phyloP scores from a whole-genome alignment of 2,888 invertebrate genomes.

The Campoplex nolae region DNA sequence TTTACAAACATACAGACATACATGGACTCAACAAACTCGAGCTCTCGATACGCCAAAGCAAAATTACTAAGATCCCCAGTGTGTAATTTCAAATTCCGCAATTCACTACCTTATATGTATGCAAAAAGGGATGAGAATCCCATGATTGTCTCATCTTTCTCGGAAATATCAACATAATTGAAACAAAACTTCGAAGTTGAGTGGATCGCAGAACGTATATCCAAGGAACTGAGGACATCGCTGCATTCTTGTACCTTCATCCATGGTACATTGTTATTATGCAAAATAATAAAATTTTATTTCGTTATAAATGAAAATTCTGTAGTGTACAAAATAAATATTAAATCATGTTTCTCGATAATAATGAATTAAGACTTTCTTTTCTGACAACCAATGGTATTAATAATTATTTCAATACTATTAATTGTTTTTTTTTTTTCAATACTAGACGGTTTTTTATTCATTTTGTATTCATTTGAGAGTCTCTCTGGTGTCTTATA shows the following conservation, averaged over 20 bases:
- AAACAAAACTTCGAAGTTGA: neutral
- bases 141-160: neutral
- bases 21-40: neutral
- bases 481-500: neutral
- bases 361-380: neutral
- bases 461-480: neutral
- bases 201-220: neutral
- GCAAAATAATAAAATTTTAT: neutral
- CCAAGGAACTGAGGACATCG: neutral
- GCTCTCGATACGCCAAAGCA: slow-evolving; percentile 39
- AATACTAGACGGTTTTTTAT: neutral
- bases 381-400: neutral
- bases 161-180: neutral
- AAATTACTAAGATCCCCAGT: slow-evolving; percentile 41
- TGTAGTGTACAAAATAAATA: neutral
- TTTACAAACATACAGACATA: slow-evolving; percentile 18
- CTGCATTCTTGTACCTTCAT: neutral
- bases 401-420: too few species aligned
- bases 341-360: neutral
- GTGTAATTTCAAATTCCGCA: neutral
- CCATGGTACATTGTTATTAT: neutral
- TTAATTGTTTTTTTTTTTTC: neutral
- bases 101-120: neutral
- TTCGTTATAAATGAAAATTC: neutral
- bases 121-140: neutral